phyloP scores from a whole-genome alignment of 2,888 invertebrate species.

The Rhorus exstirpatorius region DNA sequence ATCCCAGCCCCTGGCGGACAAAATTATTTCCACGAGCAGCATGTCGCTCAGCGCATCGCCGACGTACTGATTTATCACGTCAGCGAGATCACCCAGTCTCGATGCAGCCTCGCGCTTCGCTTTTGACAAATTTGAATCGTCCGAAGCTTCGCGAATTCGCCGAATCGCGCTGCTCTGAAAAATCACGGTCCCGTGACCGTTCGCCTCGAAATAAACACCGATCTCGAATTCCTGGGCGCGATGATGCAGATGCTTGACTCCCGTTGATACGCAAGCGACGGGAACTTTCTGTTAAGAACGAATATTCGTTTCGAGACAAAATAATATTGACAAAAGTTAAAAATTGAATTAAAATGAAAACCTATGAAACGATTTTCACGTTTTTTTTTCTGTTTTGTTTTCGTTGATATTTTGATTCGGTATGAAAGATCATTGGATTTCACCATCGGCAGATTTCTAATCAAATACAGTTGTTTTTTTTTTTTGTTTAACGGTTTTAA shows the following conservation, averaged over 20 bases:
- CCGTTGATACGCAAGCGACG: conserved; percentile 96
- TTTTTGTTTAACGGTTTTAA: too few species aligned
- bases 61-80: conserved; percentile 97
- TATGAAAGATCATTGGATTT: too few species aligned
- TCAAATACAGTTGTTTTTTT: too few species aligned
- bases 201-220: conserved; percentile 99
- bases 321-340: too few species aligned
- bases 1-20: conserved; percentile 93
- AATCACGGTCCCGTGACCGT: conserved; percentile 98
- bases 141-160: conserved; percentile 86
- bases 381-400: too few species aligned
- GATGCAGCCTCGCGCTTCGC: conserved; percentile 87
- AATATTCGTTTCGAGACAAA: too few species aligned
- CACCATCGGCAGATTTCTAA: too few species aligned
- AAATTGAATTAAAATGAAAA: conserved; percentile 12
- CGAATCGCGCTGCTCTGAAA: conserved; percentile 91
- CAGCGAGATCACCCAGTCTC: conserved; percentile 90
- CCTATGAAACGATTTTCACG: too few species aligned
- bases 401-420: too few species aligned
- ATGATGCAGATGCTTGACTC: conserved; percentile 98
- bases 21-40: conserved; percentile 96
- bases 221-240: conserved; percentile 96
- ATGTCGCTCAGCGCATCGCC: conserved; percentile 99
- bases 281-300: conserved; percentile 97
- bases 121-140: conserved; percentile 80